These are phyloP conservation scores for Aleiodes sp. DNA, from an alignment of 1,140 invertebrate species.

Conservation along the genomic window DNA sequence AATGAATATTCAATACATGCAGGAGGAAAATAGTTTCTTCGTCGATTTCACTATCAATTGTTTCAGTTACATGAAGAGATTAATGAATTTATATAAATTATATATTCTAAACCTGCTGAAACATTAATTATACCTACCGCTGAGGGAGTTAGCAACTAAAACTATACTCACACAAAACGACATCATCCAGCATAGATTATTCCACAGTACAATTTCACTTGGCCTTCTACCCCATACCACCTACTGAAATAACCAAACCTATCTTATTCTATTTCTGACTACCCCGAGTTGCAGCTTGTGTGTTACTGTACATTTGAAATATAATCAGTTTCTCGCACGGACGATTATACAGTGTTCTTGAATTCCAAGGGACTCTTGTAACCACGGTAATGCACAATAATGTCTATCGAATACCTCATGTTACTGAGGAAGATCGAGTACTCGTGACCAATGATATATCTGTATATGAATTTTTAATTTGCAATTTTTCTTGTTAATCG, in stretches of 20 bases:
- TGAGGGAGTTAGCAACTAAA: neutral
- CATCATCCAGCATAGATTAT: conserved; percentile 1
- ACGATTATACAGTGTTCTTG: conserved; percentile 3
- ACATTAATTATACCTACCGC: neutral
- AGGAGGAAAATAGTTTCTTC: too few species aligned
- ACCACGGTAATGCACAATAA: neutral
- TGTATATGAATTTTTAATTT: too few species aligned
- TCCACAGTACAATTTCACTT: conserved; percentile 10
- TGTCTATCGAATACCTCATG: neutral
- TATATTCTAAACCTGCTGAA: neutral
- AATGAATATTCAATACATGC: too few species aligned
- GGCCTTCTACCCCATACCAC: neutral
- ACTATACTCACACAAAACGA: neutral
- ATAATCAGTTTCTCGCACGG: conserved; percentile 8
- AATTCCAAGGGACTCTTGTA: neutral
- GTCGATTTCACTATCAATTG: too few species aligned
- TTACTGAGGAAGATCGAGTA: neutral
- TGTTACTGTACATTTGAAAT: neutral
- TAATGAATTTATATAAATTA: too few species aligned
- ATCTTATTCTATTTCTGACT: neutral
- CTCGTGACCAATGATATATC: too few species aligned
- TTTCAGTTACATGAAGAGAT: too few species aligned
- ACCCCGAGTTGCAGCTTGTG: neutral
- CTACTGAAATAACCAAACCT: neutral
- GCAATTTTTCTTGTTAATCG: too few species aligned